Evolutionary conservation across 1,140 invertebrate genomes (phyloP), one percentile per base, ranked within the genome.

Genomic region (Meloidogyne hapla): DNA sequence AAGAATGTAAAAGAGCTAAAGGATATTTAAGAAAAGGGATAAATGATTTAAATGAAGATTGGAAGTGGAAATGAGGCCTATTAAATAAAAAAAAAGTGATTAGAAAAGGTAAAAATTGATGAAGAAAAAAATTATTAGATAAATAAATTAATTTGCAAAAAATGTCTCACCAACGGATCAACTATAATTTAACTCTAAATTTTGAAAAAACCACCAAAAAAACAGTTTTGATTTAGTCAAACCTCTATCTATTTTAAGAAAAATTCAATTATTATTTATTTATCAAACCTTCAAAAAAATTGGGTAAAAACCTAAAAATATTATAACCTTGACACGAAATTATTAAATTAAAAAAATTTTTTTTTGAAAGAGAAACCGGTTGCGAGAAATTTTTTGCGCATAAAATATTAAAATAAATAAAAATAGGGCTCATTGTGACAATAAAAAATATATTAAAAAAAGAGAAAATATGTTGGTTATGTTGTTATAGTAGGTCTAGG

Each of bases 361-460:
- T 48, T 48, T 48, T 12, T n/a, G 18, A 56, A 56, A 56, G 0
- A 9, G 12, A 56, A 56, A 56, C 48, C 48, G n/a, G 48, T 56
- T 56, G 18, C 48, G 12, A 33, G 33, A 33, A 56, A 12, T 42
- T 42, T n/a, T 21, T 56, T 56, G 48, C 48, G 48, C 48, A n/a
- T n/a, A 56, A 42, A 42, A 42, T 13, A 42, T 13, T 13, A 42
- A n/a, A 56, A 56, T n/a, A n/a, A 56, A 56, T 5, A 56, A 8
- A 56, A 56, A 56, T 56, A n/a, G 48, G 48, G 48, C 48, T n/a
- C 48, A 56, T 56, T 56, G 15, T 56, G 48, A 56, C 48, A 56
- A 42, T 13, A 56, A n/a, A 56, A 56, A 45, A 45, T 45, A 38
- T 38, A 45, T 45, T 45, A 45, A 15, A n/a, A n/a, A 56, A 56